phyloP scores from a whole-genome alignment of 2,113 vertebrate genomes.

The Pipa parva region DNA sequence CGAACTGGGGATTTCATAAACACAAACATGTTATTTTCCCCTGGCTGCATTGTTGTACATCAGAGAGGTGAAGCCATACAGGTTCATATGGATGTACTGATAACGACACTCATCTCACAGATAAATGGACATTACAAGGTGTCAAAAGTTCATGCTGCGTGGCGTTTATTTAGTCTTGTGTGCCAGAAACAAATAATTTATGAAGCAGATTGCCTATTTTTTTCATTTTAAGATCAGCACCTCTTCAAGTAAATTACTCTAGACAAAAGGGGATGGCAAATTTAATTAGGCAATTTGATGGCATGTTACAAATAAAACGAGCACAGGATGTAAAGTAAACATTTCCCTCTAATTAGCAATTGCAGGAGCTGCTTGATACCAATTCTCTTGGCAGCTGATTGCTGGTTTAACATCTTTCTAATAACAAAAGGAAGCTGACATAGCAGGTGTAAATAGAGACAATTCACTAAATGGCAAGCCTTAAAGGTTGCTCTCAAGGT shows the following conservation, averaged over 20 bases:
- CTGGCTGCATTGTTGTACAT: constrained; percentile 33
- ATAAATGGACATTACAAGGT: constrained; percentile 29
- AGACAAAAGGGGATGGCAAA: constrained; percentile 67
- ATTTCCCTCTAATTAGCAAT: constrained; percentile 74
- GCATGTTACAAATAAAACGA: constrained; percentile 62
- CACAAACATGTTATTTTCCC: constrained; percentile 33
- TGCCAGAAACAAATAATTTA: constrained; percentile 50
- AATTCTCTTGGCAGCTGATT: constrained; percentile 68
- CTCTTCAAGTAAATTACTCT: constrained; percentile 61
- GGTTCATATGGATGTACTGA: not conserved
- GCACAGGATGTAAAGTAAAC: constrained; percentile 73
- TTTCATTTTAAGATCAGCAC: constrained; percentile 53
- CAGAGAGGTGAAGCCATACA: too few species aligned
- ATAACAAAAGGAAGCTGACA: constrained; percentile 63
- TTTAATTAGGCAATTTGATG: constrained; percentile 69
- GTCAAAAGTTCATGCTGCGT: constrained; percentile 29
- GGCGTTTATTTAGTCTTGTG: constrained; percentile 8
- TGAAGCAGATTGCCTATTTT: constrained; percentile 44
- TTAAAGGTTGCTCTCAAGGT: constrained; percentile 40
- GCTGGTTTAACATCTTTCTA: constrained; percentile 63
- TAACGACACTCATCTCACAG: not conserved
- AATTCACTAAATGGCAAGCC: constrained; percentile 18
- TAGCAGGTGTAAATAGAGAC: constrained; percentile 68
- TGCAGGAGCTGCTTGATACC: constrained; percentile 72
- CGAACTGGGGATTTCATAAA: constrained; percentile 26